Evolutionary conservation across 2,113 vertebrate genomes (phyloP), one percentile per base, ranked within the genome.

Genomic region (Copsychus sechellarum): DNA sequence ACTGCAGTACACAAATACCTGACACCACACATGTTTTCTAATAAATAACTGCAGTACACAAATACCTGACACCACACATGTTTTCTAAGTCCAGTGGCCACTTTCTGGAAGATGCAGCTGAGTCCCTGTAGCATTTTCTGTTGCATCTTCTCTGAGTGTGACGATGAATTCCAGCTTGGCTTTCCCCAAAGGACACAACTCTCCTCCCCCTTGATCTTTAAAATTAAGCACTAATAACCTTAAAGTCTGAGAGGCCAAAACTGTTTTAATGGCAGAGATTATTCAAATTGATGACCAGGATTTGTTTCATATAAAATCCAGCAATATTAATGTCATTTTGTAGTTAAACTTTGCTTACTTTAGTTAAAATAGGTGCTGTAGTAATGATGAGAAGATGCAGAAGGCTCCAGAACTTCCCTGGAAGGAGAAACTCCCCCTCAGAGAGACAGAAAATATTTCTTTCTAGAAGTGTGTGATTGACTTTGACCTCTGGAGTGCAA

Each of bases 91-190:
- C 57, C 43, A 38, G 11, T 38, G 47, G 51, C 23, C 47, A 2
- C 47, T 2, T 64, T 48, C n/a, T 25, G 54, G 57, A 58, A 36
- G 70, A 10, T 57, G 53, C 53, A 48, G 42, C 42, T 4, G 4
- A 43, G n/a, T 81, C 79, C 60, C 42, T 1, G 2, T 12, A 38
- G 72, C 1, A 1, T 29, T 71, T 8, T 5, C n/a, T 90, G 57
- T 40, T 1, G 1, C 14, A 2, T 28, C 15, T n/a, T 72, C 34
- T 74, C 23, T 8, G 28, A 22, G 21, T 0, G 0, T 28, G 62
- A 31, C 3, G 0, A 1, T 54, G 40, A 48, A 26, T 66, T 60
- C 15, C 80, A 81, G 70, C 22, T 51, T 76, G 62, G 9, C 60
- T 83, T 86, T 51, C 53, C 58, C 62, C 47, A 78, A 33, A 51